phyloP scores from a whole-genome alignment of 2,888 invertebrate species.

The Drosophila incognita region DNA sequence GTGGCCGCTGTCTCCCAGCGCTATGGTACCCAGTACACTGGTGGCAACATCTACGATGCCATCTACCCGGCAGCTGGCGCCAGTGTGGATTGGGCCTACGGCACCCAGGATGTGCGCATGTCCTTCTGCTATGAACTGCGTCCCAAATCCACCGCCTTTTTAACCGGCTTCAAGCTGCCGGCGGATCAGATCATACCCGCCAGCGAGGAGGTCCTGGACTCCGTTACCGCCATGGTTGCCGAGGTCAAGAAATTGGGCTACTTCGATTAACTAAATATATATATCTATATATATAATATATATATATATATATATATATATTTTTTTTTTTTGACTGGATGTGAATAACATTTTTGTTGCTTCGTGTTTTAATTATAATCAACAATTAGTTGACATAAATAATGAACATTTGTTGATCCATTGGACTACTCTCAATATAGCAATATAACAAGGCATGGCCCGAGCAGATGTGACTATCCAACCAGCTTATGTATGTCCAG shows the following conservation, averaged over 20 bases:
- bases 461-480: background rate
- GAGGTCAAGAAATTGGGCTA: conserved; percentile 82
- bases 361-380: background rate
- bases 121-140: conserved; percentile 87
- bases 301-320: too few species aligned
- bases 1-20: conserved; percentile 85
- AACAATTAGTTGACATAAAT: background rate
- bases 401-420: background rate
- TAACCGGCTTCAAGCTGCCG: conserved; percentile 89
- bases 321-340: background rate
- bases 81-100: conserved; percentile 92
- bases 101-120: conserved; percentile 85
- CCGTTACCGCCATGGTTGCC: conserved; percentile 85
- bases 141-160: conserved; percentile 83
- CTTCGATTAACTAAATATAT: conserved; percentile 47
- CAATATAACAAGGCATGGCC: background rate
- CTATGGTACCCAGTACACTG: conserved; percentile 87
- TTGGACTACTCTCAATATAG: background rate
- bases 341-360: background rate
- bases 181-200: conserved; percentile 88
- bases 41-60: conserved; percentile 87
- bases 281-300: too few species aligned
- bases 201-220: conserved; percentile 88
- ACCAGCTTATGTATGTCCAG: background rate
- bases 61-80: conserved; percentile 88